Percentiles rank a stretch among this genome's conserved stretches.
Conservation (phyloP, 1,140 invertebrate species). For the Papilio glaucus region DNA sequence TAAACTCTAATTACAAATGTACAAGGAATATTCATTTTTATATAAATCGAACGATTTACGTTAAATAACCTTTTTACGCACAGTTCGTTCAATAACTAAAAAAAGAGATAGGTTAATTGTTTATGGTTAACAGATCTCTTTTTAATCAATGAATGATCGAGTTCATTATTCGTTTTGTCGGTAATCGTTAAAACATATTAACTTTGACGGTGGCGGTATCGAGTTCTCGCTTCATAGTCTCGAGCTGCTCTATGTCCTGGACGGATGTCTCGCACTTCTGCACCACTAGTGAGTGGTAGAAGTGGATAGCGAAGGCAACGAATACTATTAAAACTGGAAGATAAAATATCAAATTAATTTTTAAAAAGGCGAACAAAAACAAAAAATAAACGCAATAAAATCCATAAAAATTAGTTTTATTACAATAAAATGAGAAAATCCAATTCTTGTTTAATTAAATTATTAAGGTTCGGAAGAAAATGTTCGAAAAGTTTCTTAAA, state of each 20-base stretch:
- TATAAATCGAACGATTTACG: not conserved
- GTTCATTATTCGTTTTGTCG: not conserved
- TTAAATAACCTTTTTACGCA: not conserved
- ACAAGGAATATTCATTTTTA: not conserved
- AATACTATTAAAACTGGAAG: slow-evolving; percentile 91
- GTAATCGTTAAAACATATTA: slow-evolving; percentile 59
- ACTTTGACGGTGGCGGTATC: slow-evolving; percentile 84
- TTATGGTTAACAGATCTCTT: slow-evolving; percentile 7
- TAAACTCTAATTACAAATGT: not conserved
- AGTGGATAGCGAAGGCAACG: slow-evolving; percentile 94
- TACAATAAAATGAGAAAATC: no score
- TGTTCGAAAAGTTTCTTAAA: no score
- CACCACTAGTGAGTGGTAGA: slow-evolving; percentile 94
- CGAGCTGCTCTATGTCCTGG: slow-evolving; percentile 88
- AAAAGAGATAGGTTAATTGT: slow-evolving; percentile 21
- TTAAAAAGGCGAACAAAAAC: no score
- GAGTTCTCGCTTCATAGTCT: slow-evolving; percentile 88
- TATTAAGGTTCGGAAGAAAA: no score
- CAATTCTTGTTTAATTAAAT: no score
- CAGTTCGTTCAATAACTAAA: slow-evolving; percentile 16
- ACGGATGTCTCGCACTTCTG: slow-evolving; percentile 90
- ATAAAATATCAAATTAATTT: slow-evolving; percentile 41
- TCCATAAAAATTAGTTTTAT: no score
- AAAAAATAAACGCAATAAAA: no score
- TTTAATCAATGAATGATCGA: slow-evolving; percentile 10